Base-by-base conservation (phyloP, 2,797 vertebrate genomes). In the Fundulus diaphanus region DNA sequence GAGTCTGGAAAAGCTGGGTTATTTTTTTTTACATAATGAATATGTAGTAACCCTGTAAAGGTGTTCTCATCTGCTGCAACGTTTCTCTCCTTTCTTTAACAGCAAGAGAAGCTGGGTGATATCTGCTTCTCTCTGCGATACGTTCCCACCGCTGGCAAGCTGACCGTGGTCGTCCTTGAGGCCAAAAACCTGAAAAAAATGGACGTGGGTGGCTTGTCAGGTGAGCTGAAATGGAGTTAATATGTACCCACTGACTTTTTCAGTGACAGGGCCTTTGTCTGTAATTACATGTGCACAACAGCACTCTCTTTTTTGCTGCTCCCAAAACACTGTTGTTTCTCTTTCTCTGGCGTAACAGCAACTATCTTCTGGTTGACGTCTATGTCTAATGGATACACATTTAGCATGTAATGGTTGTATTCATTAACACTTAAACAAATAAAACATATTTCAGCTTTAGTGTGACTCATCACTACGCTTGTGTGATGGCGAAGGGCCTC, bases 151-250 rank as follows among this genome's bases (percentile, higher is more conserved):
- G 98, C 98, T 70, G 98, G 98, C 76, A 99, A 99, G 84, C 95
- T 99, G 92, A 99, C 98, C 33, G 98, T 99, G 61, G 98, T 99
- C 90, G 92, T 99, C 86, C 96, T 99, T 70, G 98, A 99, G 93
- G 98, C 98, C 46, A 99, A 99, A 92, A 99, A 99, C 93, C 95
- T 99, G 94, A 99, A 99, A 95, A 99, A 99, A 93, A 99, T 99
- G 98, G 98, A 99, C 40, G 98, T 99, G 1, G 98, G 98, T 78
- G 98, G 98, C 77, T 94, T 99, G 91, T 99, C 98, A 95, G 98
- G 98, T 99, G 94, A 88, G 68, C 27, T 77, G 59, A 49, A 72
- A 54, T 57, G 54, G n/a, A 40, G 74, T 66, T 84, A 31, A 77
- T 67, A 84, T 89, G 61, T 61, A 73, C 70, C 72, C 59, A 24